Base-by-base conservation (phyloP, 2,797 vertebrate genomes). In the Hapalemur alaotrensis region DNA sequence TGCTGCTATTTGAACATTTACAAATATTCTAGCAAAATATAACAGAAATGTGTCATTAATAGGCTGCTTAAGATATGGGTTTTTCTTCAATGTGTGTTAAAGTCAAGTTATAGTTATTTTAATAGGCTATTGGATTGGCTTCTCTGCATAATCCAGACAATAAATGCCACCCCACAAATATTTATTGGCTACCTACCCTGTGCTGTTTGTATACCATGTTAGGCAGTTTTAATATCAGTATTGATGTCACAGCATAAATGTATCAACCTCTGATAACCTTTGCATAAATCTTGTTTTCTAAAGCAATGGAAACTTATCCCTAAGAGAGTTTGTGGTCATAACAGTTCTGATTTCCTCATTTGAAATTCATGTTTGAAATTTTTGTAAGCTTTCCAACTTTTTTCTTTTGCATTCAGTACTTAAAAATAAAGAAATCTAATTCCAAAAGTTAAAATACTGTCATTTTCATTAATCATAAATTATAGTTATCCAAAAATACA, bases 301-400 rank as follows among this genome's bases (percentile, higher is more conserved):
- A 89, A 91, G 75, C 32, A 91, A 46, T 35, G 59, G 70, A 89
- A 54, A 54, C 75, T 96, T 88, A 15, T 78, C 43, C 4, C 20
- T 28, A 41, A 54, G 30, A 32, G 50, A 85, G 52, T 94, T 76
- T n/a, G n/a, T 97, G 75, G 32, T 65, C 67, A 83, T 38, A 89
- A 46, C 25, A 46, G n/a, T 54, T 94, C n/a, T 90, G 41, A 84
- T 89, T 82, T 69, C 70, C 12, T 57, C 61, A 38, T 96, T 87
- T 93, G 61, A 93, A 79, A 59, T 79, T 81, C 57, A 59, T 79
- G 48, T 96, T 87, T 92, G 54, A 93, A 79, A 59, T 79, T 81
- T 85, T 73, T 12, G 30, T 93, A 57, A 46, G 10, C 59, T 63
- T 95, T 50, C 22, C 25, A 78, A 32, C 25, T 82, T 92, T 89